Conservation (phyloP, 2,797 vertebrate species). For the Poecile montanus region DNA sequence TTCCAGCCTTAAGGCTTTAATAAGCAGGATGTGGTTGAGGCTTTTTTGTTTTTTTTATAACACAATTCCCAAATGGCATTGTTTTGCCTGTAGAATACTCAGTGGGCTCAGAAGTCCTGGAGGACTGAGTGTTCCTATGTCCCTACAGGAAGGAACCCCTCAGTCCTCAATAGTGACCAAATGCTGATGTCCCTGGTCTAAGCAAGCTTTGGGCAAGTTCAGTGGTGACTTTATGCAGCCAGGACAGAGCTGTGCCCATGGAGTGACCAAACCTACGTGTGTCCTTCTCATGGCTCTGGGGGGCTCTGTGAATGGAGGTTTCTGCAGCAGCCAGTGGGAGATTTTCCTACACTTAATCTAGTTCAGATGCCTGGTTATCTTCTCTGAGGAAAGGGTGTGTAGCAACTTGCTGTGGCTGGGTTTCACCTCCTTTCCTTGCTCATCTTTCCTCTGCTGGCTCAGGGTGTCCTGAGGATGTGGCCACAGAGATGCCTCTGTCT, state of each 20-base stretch:
- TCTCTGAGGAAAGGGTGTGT: neutral
- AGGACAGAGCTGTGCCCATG: neutral
- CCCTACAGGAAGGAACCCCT: neutral
- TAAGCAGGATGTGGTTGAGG: neutral
- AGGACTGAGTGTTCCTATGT: rapidly evolving
- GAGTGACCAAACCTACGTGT: rapidly evolving
- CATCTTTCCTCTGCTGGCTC: neutral
- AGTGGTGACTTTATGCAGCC: rapidly evolving
- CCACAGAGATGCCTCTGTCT: neutral
- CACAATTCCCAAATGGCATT: neutral
- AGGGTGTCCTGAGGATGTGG: rapidly evolving
- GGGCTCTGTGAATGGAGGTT: neutral
- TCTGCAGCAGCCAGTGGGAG: neutral
- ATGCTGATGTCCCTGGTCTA: rapidly evolving
- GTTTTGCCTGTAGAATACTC: neutral
- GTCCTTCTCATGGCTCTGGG: neutral
- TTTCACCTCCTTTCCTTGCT: neutral
- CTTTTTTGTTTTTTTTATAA: neutral
- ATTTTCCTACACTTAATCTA: neutral
- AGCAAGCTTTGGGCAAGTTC: neutral
- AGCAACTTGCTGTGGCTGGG: neutral
- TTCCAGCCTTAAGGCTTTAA: neutral
- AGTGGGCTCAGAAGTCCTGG: neutral
- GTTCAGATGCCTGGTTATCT: neutral
- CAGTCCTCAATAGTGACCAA: neutral